Evolutionary conservation across 92 coral and sea anemone genomes (phyloP).

Genomic region (Epizoanthus rinbou): DNA sequence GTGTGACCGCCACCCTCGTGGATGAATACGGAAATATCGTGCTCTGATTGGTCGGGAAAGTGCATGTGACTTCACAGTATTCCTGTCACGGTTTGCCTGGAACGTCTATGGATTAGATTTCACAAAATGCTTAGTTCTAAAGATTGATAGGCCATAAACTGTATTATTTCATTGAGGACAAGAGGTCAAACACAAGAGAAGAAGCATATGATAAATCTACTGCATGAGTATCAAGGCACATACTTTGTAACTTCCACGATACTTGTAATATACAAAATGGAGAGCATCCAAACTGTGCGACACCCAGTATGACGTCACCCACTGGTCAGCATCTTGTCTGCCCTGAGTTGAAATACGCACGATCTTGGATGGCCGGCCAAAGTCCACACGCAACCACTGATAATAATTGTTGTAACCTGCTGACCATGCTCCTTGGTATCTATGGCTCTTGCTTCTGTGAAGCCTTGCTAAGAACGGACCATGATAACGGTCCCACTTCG

Average conservation of each 20-base stretch:
- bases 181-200: too few relatives aligned
- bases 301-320: slow-evolving; percentile 39
- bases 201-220: too few relatives aligned
- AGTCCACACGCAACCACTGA: slow-evolving; percentile 37
- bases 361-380: slow-evolving; percentile 43
- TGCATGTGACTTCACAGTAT: slow-evolving; percentile 33
- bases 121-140: neutral
- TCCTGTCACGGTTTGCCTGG: slow-evolving; percentile 27
- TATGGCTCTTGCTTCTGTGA: slow-evolving; percentile 20
- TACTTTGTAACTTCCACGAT: slow-evolving; percentile 14
- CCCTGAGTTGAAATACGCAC: slow-evolving; percentile 41
- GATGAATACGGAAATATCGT: slow-evolving; percentile 40
- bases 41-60: slow-evolving; percentile 35
- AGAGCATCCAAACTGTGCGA: slow-evolving; percentile 36
- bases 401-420: slow-evolving; percentile 31
- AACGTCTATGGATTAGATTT: slow-evolving; percentile 15
- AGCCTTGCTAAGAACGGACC: slow-evolving; percentile 51
- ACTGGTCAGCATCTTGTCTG: slow-evolving; percentile 41
- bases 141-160: too few relatives aligned
- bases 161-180: too few relatives aligned
- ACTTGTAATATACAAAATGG: slow-evolving; percentile 24
- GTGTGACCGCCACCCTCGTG: slow-evolving; percentile 17
- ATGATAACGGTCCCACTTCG: slow-evolving; percentile 22
- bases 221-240: neutral
- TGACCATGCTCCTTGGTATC: slow-evolving; percentile 48